Conservation (phyloP, 2,797 vertebrate species). For the Halcyon chelicuti region DNA sequence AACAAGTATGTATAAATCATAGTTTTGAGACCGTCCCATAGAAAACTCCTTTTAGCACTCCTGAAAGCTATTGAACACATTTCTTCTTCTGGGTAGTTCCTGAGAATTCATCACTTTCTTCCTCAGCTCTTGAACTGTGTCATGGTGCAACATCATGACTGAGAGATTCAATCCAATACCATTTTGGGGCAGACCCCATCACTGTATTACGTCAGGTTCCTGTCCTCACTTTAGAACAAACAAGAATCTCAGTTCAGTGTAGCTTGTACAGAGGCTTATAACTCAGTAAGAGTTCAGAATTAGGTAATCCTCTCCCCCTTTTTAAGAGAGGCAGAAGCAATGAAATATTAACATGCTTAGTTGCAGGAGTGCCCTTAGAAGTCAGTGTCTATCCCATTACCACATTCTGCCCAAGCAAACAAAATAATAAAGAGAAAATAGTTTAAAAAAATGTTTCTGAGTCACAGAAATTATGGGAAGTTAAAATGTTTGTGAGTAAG, state of each 20-base stretch:
- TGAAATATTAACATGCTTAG: neutral
- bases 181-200: neutral
- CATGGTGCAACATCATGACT: neutral
- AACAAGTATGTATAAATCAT: accelerated
- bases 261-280: neutral
- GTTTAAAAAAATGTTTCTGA: neutral
- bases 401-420: neutral
- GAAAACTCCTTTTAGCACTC: neutral
- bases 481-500: neutral
- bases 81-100: neutral
- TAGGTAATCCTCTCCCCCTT: neutral
- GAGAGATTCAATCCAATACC: neutral
- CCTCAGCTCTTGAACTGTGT: neutral
- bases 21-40: neutral
- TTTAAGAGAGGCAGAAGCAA: neutral
- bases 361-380: neutral
- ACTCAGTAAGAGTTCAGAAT: neutral
- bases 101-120: neutral
- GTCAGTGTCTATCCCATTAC: neutral
- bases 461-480: neutral
- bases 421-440: neutral
- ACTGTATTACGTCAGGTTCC: neutral
- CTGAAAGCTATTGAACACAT: neutral
- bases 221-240: neutral
- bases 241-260: neutral